These are phyloP conservation scores for Pachycephus smyrnensis DNA, from an alignment of 2,888 invertebrate genomes.

Conservation along the genomic window DNA sequence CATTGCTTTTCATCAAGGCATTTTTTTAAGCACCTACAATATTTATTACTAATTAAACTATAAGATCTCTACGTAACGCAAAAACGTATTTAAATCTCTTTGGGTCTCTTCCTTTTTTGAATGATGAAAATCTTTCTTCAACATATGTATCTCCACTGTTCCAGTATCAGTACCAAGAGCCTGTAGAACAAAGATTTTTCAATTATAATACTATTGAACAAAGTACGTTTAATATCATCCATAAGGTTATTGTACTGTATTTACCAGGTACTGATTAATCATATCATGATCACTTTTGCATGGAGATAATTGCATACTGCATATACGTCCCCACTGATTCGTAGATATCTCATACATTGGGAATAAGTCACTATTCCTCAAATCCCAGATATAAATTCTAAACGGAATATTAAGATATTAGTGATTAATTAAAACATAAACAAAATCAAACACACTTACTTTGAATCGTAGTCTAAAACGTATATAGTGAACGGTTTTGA, in stretches of 20 bases:
- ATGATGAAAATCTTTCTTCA: constrained; percentile 66
- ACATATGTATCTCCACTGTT: constrained; percentile 66
- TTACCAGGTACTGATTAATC: constrained; percentile 67
- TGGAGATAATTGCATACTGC: constrained; percentile 66
- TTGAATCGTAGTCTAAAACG: constrained; percentile 65
- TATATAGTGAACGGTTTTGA: constrained; percentile 70
- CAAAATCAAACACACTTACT: constrained; percentile 44
- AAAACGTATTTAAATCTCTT: constrained; percentile 66
- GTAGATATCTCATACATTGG: constrained; percentile 67
- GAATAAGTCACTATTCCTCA: constrained; percentile 68
- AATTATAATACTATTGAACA: constrained; percentile 8
- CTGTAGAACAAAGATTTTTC: constrained; percentile 57
- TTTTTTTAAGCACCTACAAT: background rate
- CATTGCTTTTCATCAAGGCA: background rate
- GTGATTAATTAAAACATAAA: constrained; percentile 1
- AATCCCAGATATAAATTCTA: constrained; percentile 70
- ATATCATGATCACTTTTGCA: constrained; percentile 54
- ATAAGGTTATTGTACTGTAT: constrained; percentile 26
- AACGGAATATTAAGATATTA: constrained; percentile 39
- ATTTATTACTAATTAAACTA: constrained; percentile 30
- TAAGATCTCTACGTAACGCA: constrained; percentile 66
- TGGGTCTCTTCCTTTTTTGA: constrained; percentile 59
- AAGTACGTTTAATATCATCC: constrained; percentile 14
- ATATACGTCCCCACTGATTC: constrained; percentile 60
- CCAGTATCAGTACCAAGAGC: constrained; percentile 67